Evolutionary conservation across 2,113 vertebrate species (phyloP).

Genomic region (Toxotes jaculatrix): DNA sequence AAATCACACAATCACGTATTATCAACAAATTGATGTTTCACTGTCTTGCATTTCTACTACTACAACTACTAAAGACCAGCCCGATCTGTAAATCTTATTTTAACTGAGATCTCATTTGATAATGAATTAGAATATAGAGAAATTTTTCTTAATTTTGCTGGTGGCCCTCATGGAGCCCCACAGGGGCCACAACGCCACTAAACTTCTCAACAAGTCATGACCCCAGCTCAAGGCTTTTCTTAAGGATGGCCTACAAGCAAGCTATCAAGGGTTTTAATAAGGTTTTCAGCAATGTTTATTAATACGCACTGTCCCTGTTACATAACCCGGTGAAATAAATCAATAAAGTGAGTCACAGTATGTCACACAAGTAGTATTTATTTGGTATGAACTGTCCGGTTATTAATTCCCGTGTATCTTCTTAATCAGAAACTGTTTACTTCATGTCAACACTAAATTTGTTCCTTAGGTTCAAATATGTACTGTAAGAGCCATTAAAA

Average conservation of each 20-base stretch:
- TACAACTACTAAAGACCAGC: too few species aligned
- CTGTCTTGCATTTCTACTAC: too few species aligned
- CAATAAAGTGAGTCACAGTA: slow-evolving; percentile 1
- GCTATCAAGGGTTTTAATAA: neutral
- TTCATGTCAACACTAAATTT: slow-evolving; percentile 41
- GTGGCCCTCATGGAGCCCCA: too few species aligned
- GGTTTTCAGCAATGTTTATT: neutral
- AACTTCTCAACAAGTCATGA: neutral
- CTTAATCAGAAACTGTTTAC: slow-evolving; percentile 47
- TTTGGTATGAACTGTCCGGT: slow-evolving; percentile 57
- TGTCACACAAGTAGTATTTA: slow-evolving; percentile 62
- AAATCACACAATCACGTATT: too few species aligned
- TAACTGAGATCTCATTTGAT: too few species aligned
- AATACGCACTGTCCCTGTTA: neutral
- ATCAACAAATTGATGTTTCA: too few species aligned
- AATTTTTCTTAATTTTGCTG: too few species aligned
- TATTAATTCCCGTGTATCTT: slow-evolving; percentile 28
- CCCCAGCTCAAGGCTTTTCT: neutral
- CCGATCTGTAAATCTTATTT: too few species aligned
- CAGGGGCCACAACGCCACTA: neutral
- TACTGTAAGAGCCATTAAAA: slow-evolving; percentile 51
- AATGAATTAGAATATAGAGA: too few species aligned
- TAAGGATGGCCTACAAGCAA: neutral
- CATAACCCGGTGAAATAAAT: neutral
- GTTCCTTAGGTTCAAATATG: slow-evolving; percentile 33